A percentile compares a stretch with the other conserved stretches of the same genome.
phyloP scores from a whole-genome alignment of 2,888 invertebrate species.

The Eugnorisma glareosa region DNA sequence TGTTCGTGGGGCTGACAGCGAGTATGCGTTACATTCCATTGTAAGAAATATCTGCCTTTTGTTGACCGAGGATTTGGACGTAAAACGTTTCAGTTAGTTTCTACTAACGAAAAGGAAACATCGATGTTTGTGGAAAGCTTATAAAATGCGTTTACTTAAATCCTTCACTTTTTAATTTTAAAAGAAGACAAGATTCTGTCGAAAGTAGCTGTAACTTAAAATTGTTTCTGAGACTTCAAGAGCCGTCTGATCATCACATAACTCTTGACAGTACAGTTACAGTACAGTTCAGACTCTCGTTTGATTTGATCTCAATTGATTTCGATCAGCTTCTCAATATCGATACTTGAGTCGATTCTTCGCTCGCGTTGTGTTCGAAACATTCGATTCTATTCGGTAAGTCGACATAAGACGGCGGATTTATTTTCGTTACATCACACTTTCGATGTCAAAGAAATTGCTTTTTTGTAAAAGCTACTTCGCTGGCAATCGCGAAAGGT shows the following conservation, averaged over 20 bases:
- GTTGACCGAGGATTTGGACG: neutral
- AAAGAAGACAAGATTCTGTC: neutral
- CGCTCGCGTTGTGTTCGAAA: constrained; percentile 42
- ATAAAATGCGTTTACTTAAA: neutral
- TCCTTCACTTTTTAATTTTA: neutral
- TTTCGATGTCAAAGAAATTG: constrained; percentile 37
- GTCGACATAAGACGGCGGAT: constrained; percentile 47
- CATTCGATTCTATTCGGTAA: constrained; percentile 51
- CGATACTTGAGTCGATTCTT: constrained; percentile 46
- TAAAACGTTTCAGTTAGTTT: constrained; percentile 1
- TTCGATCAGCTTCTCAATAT: constrained; percentile 34
- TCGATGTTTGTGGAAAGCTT: neutral
- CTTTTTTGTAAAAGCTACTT: constrained; percentile 29
- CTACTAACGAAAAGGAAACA: neutral
- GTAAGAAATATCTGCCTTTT: constrained; percentile 4
- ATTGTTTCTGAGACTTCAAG: neutral
- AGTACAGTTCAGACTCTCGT: constrained; percentile 20
- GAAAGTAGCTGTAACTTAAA: neutral
- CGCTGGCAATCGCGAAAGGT: neutral
- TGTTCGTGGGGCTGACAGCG: constrained; percentile 17
- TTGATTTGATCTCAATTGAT: constrained; percentile 39
- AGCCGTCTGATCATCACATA: constrained; percentile 19
- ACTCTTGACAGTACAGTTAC: constrained; percentile 16
- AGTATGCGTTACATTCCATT: constrained; percentile 4
- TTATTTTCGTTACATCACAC: constrained; percentile 47